Base-by-base conservation (phyloP, 2,113 vertebrate genomes). In the Lophius piscatorius region DNA sequence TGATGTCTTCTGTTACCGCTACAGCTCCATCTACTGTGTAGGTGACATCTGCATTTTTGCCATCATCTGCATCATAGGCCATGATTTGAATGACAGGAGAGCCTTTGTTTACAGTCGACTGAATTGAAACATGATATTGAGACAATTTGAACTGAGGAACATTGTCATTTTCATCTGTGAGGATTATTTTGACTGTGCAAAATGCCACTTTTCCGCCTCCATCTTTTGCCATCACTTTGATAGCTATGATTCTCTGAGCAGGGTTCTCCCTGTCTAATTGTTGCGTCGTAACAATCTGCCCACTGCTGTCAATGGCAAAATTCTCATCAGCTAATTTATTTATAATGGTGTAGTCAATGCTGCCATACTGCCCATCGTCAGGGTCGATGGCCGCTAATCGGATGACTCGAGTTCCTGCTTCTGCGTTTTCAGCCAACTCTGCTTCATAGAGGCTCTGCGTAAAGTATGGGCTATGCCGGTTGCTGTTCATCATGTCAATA, bases 131-230 rank as follows among this genome's bases (percentile, higher is more conserved):
- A 0, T 92, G 93, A 63, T 98, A 99, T 34, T 95, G 92, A 0
- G 94, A 92, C 0, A 94, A 94, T 88, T 95, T 94, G 73, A 99
- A 99, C 41, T 92, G 91, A 46, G 97, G 97, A 0, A 94, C 77
- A 11, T 99, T 98, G 87, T 99, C 97, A 21, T 99, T 99, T 80
- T 98, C 95, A 3, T 99, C 97, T 0, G 95, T 97, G 28, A 99
- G 94, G 42, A 98, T 99, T 45, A 98, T 97, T 84, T 95, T 96
- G 17, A 99, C 95, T 0, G 94, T 96, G 84, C 97, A 99, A 81
- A 98, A 99, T 0, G 94, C 96, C 62, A 96, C 96, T 68, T 91
- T 95, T 6, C 96, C 97, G 2, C 97, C 96, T 0, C 95, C 95
- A 2, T 98, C 97, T 70, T 93, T 95, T 21, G 96, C 96, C 97